These are phyloP conservation scores for Drosophila grimshawi DNA, from an alignment of 1,140 invertebrate species.

Conservation along the genomic window DNA sequence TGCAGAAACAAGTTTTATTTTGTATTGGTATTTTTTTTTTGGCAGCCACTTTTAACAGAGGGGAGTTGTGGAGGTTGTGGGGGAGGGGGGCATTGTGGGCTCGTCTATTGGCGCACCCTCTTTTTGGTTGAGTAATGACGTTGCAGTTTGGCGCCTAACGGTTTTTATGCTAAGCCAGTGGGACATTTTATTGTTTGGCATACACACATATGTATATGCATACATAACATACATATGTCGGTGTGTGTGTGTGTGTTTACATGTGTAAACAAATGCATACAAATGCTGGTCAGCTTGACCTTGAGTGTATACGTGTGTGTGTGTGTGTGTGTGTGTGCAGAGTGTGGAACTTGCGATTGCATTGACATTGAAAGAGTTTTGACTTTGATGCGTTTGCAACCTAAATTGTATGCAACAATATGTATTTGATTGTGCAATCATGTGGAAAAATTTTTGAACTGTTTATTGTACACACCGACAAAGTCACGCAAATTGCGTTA, in stretches of 20 bases:
- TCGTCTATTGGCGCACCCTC: conserved; percentile 70
- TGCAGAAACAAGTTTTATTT: conserved; percentile 62
- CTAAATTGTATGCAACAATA: neutral
- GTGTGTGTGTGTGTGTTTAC: conserved; percentile 18
- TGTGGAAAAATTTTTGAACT: conserved; percentile 24
- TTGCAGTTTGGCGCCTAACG: conserved; percentile 48
- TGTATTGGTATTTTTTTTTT: conserved; percentile 12
- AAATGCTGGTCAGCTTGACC: conserved; percentile 69
- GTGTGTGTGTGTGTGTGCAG: conserved; percentile 3
- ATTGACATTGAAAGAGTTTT: conserved; percentile 74
- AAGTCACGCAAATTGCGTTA: neutral
- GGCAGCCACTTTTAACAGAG: conserved; percentile 13
- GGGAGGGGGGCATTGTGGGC: conserved; percentile 49
- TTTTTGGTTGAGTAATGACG: conserved; percentile 69
- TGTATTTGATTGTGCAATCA: conserved; percentile 59
- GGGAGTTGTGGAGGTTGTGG: neutral
- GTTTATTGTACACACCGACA: neutral
- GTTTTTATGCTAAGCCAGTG: conserved; percentile 31
- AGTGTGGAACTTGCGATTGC: conserved; percentile 55
- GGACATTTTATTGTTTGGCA: conserved; percentile 3
- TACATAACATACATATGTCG: conserved; percentile 2
- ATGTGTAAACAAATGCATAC: conserved; percentile 32
- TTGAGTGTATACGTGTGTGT: conserved; percentile 35
- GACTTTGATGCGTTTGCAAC: conserved; percentile 51
- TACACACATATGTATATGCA: conserved; percentile 23